Percentiles rank a stretch among this genome's conserved stretches.
Conservation (phyloP, 2,113 vertebrate genomes). For the Chlorodrepanis virens region DNA sequence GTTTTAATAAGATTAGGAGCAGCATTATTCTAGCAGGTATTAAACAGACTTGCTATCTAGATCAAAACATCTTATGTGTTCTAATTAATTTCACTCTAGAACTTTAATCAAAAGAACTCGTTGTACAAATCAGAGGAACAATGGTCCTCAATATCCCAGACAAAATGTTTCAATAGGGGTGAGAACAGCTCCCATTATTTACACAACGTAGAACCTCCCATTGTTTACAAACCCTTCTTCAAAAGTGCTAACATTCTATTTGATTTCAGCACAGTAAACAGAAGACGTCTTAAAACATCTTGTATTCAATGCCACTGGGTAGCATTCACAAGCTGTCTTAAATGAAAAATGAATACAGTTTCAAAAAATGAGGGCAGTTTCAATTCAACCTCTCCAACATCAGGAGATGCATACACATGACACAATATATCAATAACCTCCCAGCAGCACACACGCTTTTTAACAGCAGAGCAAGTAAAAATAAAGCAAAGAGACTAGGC, state of each 20-base stretch:
- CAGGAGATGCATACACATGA: not conserved
- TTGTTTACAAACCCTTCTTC: not conserved
- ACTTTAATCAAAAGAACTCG: not conserved
- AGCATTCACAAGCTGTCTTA: not conserved
- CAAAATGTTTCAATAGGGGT: not conserved
- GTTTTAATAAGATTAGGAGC: not conserved
- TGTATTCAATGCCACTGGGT: not conserved
- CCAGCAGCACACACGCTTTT: not conserved
- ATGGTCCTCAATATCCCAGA: not conserved
- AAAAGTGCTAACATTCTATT: not conserved
- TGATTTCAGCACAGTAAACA: not conserved
- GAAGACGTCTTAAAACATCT: not conserved
- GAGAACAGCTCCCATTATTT: not conserved
- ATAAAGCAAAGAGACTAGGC: not conserved
- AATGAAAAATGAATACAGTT: not conserved
- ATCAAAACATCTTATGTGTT: not conserved
- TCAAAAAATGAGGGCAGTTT: not conserved
- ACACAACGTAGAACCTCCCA: not conserved
- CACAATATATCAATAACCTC: not conserved
- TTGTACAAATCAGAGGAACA: not conserved
- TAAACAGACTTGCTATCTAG: not conserved
- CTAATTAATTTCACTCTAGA: not conserved
- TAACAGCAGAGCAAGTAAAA: not conserved
- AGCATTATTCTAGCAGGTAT: not conserved
- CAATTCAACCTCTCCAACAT: not conserved